These are phyloP conservation scores for Barypeithes pellucidus DNA, from an alignment of 2,888 invertebrate species.

Conservation along the genomic window DNA sequence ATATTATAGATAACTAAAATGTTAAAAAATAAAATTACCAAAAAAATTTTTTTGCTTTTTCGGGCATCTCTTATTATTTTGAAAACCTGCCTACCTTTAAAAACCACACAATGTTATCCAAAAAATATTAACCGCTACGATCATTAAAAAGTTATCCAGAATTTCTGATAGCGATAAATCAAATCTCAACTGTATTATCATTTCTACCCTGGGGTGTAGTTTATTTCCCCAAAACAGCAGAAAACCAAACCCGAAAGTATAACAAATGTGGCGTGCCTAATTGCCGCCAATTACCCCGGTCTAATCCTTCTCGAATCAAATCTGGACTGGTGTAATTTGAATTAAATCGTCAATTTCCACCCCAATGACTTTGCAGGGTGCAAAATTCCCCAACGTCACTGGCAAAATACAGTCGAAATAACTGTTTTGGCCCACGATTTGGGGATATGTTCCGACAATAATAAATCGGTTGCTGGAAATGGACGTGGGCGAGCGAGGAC, in stretches of 20 bases:
- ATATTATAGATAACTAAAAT: no score
- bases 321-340: constrained; percentile 35
- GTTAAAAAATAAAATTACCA: no score
- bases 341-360: constrained; percentile 38
- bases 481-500: no score
- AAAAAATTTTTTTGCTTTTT: no score
- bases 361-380: constrained; percentile 23
- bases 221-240: constrained; percentile 18
- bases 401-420: background rate
- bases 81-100: no score
- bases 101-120: no score
- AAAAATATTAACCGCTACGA: no score
- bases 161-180: constrained; percentile 3
- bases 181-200: constrained; percentile 1
- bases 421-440: constrained; percentile 12
- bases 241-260: constrained; percentile 35
- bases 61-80: no score
- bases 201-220: constrained; percentile 18
- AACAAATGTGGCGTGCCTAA: constrained; percentile 39
- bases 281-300: constrained; percentile 40
- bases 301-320: constrained; percentile 36
- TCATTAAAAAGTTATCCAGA: background rate
- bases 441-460: background rate
- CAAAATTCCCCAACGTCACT: constrained; percentile 21
- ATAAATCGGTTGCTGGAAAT: no score